These are phyloP conservation scores for Neoscelio sp. DNA, from an alignment of 2,888 invertebrate species.

Conservation along the genomic window DNA sequence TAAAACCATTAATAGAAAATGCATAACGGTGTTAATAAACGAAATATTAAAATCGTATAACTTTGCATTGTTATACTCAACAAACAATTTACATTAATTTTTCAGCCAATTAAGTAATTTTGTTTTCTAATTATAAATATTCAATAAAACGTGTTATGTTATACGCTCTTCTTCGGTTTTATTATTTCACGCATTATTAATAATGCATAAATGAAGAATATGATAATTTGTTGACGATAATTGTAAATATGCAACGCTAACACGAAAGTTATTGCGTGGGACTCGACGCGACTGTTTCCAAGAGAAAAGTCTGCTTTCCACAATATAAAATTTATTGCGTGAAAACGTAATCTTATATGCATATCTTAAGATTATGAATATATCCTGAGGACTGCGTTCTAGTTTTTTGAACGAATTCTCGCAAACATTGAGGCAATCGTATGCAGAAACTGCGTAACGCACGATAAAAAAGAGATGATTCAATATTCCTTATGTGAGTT, in stretches of 20 bases:
- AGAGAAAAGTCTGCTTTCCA: slow-evolving; percentile 42
- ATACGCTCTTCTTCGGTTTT: background rate
- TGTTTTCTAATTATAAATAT: slow-evolving; percentile 10
- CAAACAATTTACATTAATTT: no score
- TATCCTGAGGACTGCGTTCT: background rate
- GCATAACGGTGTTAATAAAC: no score
- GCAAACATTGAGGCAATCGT: slow-evolving; percentile 5
- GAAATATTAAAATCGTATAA: no score
- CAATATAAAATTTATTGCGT: slow-evolving; percentile 25
- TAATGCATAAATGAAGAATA: slow-evolving; percentile 15
- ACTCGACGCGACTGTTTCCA: slow-evolving; percentile 18
- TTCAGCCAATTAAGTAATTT: slow-evolving; percentile 6
- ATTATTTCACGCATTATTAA: background rate
- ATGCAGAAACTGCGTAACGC: slow-evolving; percentile 2
- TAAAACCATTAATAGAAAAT: no score
- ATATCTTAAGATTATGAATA: slow-evolving; percentile 28
- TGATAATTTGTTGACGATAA: slow-evolving; percentile 15
- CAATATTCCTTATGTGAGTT: background rate
- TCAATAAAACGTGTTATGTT: background rate
- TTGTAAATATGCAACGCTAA: slow-evolving; percentile 11
- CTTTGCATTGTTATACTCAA: no score
- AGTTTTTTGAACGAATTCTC: slow-evolving; percentile 6
- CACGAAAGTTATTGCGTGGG: slow-evolving; percentile 29
- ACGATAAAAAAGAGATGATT: slow-evolving; percentile 20
- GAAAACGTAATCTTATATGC: slow-evolving; percentile 43